Evolutionary conservation across 1,140 invertebrate genomes (phyloP).

Genomic region (Grapholita molesta): DNA sequence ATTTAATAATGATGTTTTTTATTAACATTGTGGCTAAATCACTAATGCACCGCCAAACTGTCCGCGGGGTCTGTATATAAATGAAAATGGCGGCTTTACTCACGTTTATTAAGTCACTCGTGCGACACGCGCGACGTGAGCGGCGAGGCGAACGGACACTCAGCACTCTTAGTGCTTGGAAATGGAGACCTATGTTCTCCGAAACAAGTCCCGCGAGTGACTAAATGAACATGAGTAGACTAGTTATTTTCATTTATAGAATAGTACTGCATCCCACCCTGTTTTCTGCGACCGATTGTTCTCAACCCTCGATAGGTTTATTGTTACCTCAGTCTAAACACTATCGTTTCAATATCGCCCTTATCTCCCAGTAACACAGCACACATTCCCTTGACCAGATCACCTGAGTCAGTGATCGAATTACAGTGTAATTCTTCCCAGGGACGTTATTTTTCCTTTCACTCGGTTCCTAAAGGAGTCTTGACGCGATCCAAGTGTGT

Average conservation of each 20-base stretch:
- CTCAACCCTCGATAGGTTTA: background rate
- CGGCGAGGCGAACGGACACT: too few species aligned
- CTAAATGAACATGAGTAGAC: too few species aligned
- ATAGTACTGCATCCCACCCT: background rate
- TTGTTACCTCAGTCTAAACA: background rate
- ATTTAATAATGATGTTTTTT: too few species aligned
- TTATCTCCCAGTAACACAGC: background rate
- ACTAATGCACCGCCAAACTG: too few species aligned
- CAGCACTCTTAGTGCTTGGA: too few species aligned
- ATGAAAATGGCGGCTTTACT: too few species aligned
- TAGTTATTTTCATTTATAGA: background rate
- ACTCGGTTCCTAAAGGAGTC: background rate
- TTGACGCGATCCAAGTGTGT: background rate
- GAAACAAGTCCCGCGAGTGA: too few species aligned
- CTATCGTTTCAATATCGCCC: background rate
- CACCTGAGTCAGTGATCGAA: background rate
- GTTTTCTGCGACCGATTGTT: background rate
- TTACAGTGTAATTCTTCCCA: background rate
- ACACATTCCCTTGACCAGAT: background rate
- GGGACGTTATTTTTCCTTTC: background rate
- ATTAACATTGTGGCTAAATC: too few species aligned
- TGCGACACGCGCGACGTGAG: too few species aligned
- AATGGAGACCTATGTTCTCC: too few species aligned
- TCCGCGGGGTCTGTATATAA: too few species aligned
- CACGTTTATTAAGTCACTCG: too few species aligned